Evolutionary conservation across 1,140 invertebrate genomes (phyloP), one percentile per base, ranked within the genome.

Genomic region (Hycleus cichorii): DNA sequence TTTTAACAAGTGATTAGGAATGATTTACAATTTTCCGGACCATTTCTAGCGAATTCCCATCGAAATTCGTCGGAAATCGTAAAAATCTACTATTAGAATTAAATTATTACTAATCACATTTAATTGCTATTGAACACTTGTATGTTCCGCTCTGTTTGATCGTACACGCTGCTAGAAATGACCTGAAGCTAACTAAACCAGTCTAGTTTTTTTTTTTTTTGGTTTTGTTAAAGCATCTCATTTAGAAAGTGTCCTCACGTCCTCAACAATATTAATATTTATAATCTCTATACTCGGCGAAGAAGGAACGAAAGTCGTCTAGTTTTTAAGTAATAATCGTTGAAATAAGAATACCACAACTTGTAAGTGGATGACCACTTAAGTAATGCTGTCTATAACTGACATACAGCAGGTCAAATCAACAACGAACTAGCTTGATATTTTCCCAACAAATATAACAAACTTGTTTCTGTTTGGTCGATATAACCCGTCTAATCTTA

Each of bases 331-430:
- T 50, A 51, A 59, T 59, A 59, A 59, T 54, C 50, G 57, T 45
- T 26, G 49, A 49, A 48, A 58, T 58, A 58, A 32, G 32, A 32
- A 58, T 51, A 58, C 42, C 51, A 49, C 50, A 47, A 48, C 50
- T 59, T 50, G 50, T 47, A 59, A 59, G 57, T 59, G 50, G 57
- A 59, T 54, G 57, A 59, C 57, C 57, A 59, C 57, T 59, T 59
- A 59, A 59, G 57, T 59, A 59, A 59, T 59, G 57, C 57, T 54
- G 46, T 44, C 42, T 39, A 49, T 59, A 59, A 59, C 54, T 59
- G 57, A 59, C 57, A 59, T 46, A 52, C 57, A 59, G 57, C 40
- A 24, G 46, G 24, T 47, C 57, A 59, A 40, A 49, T 48, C 32
- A 58, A 47, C 3, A 48, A 49, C 38, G 26, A 46, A 39, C 39